phyloP scores from a whole-genome alignment of 2,113 vertebrate genomes.

The Tonatia bakeri region DNA sequence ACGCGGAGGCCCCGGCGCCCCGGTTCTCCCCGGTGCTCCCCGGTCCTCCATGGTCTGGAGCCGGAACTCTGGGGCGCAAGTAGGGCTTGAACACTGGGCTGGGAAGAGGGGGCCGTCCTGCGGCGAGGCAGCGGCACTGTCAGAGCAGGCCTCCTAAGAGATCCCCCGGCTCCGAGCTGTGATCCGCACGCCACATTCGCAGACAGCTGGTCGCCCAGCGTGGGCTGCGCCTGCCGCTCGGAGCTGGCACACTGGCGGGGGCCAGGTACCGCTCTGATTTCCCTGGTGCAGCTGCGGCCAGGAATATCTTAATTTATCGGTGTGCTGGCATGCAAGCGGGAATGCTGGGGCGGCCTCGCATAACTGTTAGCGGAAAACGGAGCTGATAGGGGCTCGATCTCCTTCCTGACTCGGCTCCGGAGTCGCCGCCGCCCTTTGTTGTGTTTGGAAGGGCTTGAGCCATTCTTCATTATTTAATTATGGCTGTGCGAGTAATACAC shows the following conservation, averaged over 20 bases:
- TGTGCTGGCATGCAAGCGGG: slow-evolving; percentile 90
- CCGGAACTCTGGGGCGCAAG: slow-evolving; percentile 74
- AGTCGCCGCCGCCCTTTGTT: slow-evolving; percentile 84
- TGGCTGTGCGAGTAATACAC: slow-evolving; percentile 83
- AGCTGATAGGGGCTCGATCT: slow-evolving; percentile 85
- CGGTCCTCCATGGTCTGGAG: slow-evolving; percentile 67
- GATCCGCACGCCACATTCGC: slow-evolving; percentile 88
- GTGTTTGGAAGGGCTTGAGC: slow-evolving; percentile 85
- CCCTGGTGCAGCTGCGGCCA: slow-evolving; percentile 91
- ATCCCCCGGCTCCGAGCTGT: slow-evolving; percentile 89
- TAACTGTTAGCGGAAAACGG: slow-evolving; percentile 85
- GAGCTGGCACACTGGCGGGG: slow-evolving; percentile 89
- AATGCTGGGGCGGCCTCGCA: slow-evolving; percentile 85
- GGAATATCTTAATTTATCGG: slow-evolving; percentile 95
- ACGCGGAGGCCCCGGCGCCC: slow-evolving; percentile 42
- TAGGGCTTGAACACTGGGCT: slow-evolving; percentile 86
- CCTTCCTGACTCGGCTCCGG: slow-evolving; percentile 82
- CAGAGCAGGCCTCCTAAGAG: slow-evolving; percentile 88
- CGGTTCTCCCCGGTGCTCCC: slow-evolving; percentile 59
- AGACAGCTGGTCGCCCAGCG: slow-evolving; percentile 93
- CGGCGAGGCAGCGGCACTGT: slow-evolving; percentile 84
- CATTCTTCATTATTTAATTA: slow-evolving; percentile 88
- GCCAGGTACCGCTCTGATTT: slow-evolving; percentile 93
- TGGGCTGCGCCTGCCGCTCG: slow-evolving; percentile 88
- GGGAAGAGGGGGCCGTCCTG: slow-evolving; percentile 88